A percentile compares a stretch with the other conserved stretches of the same genome.
These are phyloP conservation scores for Battus philenor DNA, from an alignment of 1,140 invertebrate genomes.

Conservation along the genomic window DNA sequence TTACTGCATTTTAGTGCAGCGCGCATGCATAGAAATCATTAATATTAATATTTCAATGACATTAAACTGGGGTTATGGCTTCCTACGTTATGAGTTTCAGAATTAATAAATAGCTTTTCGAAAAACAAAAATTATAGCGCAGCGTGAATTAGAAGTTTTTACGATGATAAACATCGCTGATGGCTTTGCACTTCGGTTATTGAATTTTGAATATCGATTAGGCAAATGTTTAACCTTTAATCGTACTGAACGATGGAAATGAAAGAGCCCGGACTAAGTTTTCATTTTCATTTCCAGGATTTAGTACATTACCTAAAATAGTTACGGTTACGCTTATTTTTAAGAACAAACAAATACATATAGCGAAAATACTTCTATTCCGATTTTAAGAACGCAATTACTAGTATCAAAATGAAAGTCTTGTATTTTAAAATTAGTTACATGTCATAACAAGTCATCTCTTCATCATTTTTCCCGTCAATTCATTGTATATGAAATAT, in stretches of 20 bases:
- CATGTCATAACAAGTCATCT: no score
- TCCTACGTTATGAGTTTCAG: constrained; percentile 20
- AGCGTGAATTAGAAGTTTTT: neutral
- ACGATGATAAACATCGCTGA: neutral
- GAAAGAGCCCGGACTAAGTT: neutral
- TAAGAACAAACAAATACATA: no score
- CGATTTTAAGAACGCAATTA: neutral
- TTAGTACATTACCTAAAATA: neutral
- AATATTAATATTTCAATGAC: constrained; percentile 35
- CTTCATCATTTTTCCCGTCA: no score
- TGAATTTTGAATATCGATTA: no score
- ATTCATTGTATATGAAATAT: no score
- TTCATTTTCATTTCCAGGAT: no score
- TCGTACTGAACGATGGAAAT: neutral
- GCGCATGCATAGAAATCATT: constrained; percentile 27
- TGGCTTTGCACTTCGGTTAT: constrained; percentile 12
- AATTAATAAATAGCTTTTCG: constrained; percentile 12
- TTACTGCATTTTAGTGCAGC: constrained; percentile 17
- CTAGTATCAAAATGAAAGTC: no score
- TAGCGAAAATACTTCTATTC: no score
- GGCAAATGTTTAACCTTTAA: neutral
- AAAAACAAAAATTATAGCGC: neutral
- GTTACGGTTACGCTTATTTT: neutral
- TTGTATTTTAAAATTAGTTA: no score
- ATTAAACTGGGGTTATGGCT: constrained; percentile 21